A percentile compares a stretch with the other conserved stretches of the same genome.
Conservation (phyloP, 2,113 vertebrate genomes). For the Eulemur macaco region DNA sequence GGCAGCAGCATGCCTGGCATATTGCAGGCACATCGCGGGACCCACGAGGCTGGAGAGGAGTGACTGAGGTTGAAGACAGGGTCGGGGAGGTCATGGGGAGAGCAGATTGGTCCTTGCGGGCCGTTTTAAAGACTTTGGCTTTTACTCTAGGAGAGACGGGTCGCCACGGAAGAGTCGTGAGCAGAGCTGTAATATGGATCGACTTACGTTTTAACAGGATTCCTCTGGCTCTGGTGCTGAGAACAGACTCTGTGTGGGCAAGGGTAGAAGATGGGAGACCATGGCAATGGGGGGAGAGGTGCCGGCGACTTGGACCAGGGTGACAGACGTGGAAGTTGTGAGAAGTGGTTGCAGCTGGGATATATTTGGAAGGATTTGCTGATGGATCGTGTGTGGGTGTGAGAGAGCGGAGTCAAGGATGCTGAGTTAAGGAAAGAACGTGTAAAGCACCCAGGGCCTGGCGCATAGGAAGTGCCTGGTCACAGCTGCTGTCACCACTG, state of each 20-base stretch:
- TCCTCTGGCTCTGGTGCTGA: not conserved
- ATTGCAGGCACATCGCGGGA: not conserved
- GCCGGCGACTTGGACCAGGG: not conserved
- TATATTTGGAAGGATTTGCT: not conserved
- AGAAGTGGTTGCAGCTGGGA: not conserved
- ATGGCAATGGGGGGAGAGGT: too few species aligned
- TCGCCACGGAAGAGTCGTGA: not conserved
- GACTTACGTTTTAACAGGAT: not conserved
- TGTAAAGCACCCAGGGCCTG: not conserved
- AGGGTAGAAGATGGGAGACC: not conserved
- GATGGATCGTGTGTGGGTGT: not conserved
- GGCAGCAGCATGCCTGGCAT: not conserved
- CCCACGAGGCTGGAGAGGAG: not conserved
- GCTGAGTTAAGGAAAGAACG: not conserved
- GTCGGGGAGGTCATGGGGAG: not conserved
- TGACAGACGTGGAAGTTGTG: accelerated
- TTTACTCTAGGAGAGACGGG: not conserved
- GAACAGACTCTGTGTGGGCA: not conserved
- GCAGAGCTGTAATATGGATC: not conserved
- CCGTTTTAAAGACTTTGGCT: not conserved
- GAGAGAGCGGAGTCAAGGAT: not conserved
- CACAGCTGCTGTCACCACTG: not conserved
- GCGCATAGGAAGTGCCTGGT: not conserved
- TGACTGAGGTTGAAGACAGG: not conserved
- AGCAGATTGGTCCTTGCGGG: not conserved